Percentiles rank a stretch among this genome's conserved stretches.
phyloP scores from a whole-genome alignment of 1,140 invertebrate species.

The Drosophila dunni region DNA sequence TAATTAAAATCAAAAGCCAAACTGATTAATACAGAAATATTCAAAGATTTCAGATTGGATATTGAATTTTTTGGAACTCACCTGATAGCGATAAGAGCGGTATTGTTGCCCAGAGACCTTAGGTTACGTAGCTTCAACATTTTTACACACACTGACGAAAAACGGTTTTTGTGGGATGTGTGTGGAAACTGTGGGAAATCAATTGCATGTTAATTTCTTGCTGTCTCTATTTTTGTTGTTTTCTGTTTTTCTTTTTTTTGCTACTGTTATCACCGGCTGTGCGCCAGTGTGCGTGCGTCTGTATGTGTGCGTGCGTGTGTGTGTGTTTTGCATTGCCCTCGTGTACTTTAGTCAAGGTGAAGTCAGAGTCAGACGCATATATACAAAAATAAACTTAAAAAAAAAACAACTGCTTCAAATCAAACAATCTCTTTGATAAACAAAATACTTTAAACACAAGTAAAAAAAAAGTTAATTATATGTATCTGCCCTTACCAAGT shows the following conservation, averaged over 20 bases:
- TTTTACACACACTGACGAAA: constrained; percentile 39
- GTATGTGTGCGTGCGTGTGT: not conserved
- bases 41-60: not conserved
- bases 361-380: constrained; percentile 68
- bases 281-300: not conserved
- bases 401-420: no score
- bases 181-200: constrained; percentile 58
- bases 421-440: constrained; percentile 7
- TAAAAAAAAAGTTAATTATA: no score
- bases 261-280: constrained; percentile 59
- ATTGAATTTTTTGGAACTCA: constrained; percentile 36
- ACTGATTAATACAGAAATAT: not conserved
- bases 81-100: constrained; percentile 49
- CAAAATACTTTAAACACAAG: no score
- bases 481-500: no score
- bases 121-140: constrained; percentile 76
- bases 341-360: constrained; percentile 81
- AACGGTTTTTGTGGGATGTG: constrained; percentile 33
- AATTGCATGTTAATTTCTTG: constrained; percentile 49
- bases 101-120: constrained; percentile 48
- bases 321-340: constrained; percentile 46
- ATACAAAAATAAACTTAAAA: no score
- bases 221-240: not conserved
- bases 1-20: not conserved
- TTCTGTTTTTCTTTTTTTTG: constrained; percentile 4